Evolutionary conservation across 2,888 invertebrate species (phyloP).

Genomic region (Scrobipalpa atriplicella): DNA sequence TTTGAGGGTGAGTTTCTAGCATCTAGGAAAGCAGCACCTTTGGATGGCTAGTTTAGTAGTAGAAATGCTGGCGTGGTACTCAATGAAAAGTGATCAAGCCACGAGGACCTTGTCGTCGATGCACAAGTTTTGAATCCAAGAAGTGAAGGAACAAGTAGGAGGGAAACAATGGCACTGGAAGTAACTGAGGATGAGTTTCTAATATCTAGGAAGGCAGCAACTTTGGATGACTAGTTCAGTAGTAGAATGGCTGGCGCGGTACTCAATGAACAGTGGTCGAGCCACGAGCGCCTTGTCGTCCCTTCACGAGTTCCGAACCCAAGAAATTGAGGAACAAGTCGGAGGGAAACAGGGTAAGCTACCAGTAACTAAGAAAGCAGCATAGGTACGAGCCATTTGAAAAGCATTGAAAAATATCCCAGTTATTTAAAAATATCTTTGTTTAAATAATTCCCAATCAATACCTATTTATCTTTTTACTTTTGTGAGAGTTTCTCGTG

Average conservation of each 20-base stretch:
- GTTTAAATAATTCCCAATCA: too few species aligned
- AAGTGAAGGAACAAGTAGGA: conserved; percentile 73
- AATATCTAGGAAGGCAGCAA: neutral
- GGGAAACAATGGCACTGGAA: conserved; percentile 86
- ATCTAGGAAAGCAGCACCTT: conserved; percentile 31
- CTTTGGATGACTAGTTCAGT: conserved; percentile 71
- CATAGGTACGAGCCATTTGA: neutral
- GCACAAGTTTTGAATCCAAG: conserved; percentile 78
- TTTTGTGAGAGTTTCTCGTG: too few species aligned
- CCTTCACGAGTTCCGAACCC: conserved; percentile 77
- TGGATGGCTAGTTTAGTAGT: conserved; percentile 73
- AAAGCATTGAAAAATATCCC: too few species aligned
- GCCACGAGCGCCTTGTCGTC: conserved; percentile 80
- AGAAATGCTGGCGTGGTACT: conserved; percentile 65
- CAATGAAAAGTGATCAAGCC: conserved; percentile 72
- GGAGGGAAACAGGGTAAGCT: conserved; percentile 83
- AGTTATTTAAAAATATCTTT: too few species aligned
- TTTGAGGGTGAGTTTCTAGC: conserved; percentile 75
- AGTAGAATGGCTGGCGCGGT: conserved; percentile 59
- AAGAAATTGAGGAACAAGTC: conserved; percentile 73
- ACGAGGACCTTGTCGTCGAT: conserved; percentile 80
- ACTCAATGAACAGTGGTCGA: conserved; percentile 74
- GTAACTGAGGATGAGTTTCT: conserved; percentile 80
- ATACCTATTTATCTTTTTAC: too few species aligned
- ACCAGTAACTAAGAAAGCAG: conserved; percentile 1